Conservation (phyloP, 2,888 invertebrate genomes). For the Hirudinaria manillensis region DNA sequence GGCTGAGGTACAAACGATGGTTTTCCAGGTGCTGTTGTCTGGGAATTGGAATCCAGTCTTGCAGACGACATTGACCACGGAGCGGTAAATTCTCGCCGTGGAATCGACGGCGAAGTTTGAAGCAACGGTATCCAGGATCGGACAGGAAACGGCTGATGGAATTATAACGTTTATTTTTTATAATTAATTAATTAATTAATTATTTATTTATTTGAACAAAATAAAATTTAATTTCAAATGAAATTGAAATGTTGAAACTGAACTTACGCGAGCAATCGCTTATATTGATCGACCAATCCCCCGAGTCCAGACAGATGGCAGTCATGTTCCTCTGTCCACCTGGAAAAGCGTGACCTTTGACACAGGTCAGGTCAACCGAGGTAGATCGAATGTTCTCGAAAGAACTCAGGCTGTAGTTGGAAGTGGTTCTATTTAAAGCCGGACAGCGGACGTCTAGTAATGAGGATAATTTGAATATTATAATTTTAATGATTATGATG, state of each 20-base stretch:
- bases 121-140: neutral
- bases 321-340: neutral
- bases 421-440: neutral
- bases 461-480: neutral
- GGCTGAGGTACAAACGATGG: neutral
- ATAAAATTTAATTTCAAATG: too few relatives aligned
- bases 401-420: neutral
- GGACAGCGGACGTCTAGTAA: slow-evolving; percentile 18
- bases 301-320: slow-evolving; percentile 15
- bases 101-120: neutral
- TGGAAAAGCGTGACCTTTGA: slow-evolving; percentile 10
- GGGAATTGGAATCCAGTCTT: slow-evolving; percentile 16
- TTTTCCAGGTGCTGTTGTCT: slow-evolving; percentile 13
- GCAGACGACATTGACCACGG: neutral
- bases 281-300: neutral
- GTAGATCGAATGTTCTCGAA: neutral
- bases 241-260: neutral
- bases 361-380: neutral
- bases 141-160: slow-evolving; percentile 13
- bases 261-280: slow-evolving; percentile 17
- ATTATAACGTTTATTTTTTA: neutral
- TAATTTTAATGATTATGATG: neutral
- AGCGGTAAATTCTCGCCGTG: neutral
- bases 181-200: too few relatives aligned
- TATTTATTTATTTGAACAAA: too few relatives aligned